Base-by-base conservation (phyloP, 2,888 invertebrate genomes). In the Lasius fuliginosus region DNA sequence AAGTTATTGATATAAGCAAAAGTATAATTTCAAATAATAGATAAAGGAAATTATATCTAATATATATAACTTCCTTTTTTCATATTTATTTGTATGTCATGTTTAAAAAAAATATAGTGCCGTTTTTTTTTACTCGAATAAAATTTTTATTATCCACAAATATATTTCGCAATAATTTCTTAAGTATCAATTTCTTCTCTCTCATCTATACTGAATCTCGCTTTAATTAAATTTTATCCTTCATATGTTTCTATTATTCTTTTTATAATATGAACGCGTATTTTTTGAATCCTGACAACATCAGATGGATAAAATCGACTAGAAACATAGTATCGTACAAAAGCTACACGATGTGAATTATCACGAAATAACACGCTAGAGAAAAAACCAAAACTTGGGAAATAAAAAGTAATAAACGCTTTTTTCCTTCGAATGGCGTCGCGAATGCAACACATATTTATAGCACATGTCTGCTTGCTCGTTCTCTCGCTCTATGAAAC, bases 401-500 rank as follows among this genome's bases (percentile, higher is more conserved):
- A n/a, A 6, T 33, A 65, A 40, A 30, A 18, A 6, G 5, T 30
- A 65, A 68, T 42, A 77, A 36, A 33, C 23, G 23, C 49, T 64
- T 53, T 64, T 49, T 36, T n/a, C 15, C 9, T 11, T 8, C 23
- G 15, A 18, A 60, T 30, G 46, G 11, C 11, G 58, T 42, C 56
- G 40, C 60, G 23, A 65, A 62, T 36, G 82, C 46, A 84, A 81
- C 73, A 18, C 18, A 53, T 18, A 83, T 87, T 86, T 88, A 23
- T 33, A 75, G 30, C 69, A 30, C n/a, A 33, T 42, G 58, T 60
- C 5, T 36, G 58, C 58, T 60, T 23, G 53, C 77, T 27, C 68
- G 33, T 30, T 27, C 12, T 49, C 11, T 27, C 9, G 4, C 18
- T 5, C 33, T 23, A 23, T 60, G 58, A 58, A 60, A 36, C 11